A percentile compares a stretch with the other conserved stretches of the same genome.
phyloP scores from a whole-genome alignment of 2,113 vertebrate species.

The Vidua macroura region DNA sequence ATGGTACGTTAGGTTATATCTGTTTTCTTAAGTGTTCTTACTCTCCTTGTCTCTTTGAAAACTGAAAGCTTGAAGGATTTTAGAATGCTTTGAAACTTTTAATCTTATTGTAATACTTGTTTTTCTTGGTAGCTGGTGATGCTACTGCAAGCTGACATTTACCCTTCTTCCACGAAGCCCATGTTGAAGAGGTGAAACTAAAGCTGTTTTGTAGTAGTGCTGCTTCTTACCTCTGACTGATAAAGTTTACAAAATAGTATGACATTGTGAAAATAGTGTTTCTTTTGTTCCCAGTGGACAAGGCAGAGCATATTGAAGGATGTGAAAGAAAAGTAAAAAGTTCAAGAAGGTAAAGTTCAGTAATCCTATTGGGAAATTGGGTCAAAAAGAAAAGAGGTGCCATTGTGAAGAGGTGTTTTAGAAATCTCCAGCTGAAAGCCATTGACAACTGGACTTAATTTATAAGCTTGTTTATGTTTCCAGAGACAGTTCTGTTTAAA shows the following conservation, averaged over 20 bases:
- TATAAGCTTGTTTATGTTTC: background rate
- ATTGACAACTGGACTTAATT: background rate
- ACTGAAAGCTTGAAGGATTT: background rate
- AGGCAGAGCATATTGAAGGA: background rate
- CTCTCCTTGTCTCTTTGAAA: background rate
- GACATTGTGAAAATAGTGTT: background rate
- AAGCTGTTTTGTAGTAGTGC: background rate
- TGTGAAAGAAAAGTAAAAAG: constrained; percentile 9
- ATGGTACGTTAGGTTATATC: background rate
- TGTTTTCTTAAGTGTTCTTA: background rate
- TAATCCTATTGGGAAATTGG: background rate
- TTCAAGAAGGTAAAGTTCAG: background rate
- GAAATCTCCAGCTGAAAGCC: background rate
- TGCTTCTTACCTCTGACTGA: background rate
- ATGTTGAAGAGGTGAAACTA: background rate
- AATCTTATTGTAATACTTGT: background rate
- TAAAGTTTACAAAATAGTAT: background rate
- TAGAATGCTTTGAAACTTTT: background rate
- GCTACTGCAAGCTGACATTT: background rate
- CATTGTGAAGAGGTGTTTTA: fast-evolving
- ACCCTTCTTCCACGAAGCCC: background rate
- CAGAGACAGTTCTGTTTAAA: background rate
- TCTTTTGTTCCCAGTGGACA: background rate
- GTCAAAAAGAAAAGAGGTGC: background rate
- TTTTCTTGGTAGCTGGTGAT: background rate